These are phyloP conservation scores for Sebastiscus tertius DNA, from an alignment of 2,797 vertebrate genomes.

Conservation along the genomic window DNA sequence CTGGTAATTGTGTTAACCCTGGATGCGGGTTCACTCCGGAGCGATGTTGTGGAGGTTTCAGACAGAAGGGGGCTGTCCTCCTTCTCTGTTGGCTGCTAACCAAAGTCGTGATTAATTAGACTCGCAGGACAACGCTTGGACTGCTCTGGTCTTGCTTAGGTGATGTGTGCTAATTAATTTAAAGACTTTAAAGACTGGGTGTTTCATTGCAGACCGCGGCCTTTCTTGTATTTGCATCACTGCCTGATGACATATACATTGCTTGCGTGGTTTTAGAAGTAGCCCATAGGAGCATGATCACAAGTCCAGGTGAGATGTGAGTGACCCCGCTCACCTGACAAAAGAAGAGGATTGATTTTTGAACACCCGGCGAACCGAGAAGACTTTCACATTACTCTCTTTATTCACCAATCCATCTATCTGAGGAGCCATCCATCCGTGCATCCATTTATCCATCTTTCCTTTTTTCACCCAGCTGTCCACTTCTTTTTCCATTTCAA, in stretches of 20 bases:
- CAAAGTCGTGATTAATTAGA: conserved; percentile 75
- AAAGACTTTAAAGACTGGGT: conserved; percentile 19
- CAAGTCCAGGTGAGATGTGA: background rate
- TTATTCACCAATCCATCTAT: conserved; percentile 19
- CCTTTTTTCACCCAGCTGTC: background rate
- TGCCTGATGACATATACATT: background rate
- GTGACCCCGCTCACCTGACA: background rate
- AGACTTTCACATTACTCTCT: conserved; percentile 10
- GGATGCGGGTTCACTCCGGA: conserved; percentile 60
- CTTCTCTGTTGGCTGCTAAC: conserved; percentile 65
- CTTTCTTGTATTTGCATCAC: conserved; percentile 1
- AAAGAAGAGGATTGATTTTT: conserved; percentile 17
- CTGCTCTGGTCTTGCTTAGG: conserved; percentile 49
- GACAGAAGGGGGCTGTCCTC: conserved; percentile 72
- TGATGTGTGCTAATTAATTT: conserved; percentile 61
- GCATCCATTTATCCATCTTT: conserved; percentile 24
- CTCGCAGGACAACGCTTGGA: conserved; percentile 64
- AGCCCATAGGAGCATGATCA: background rate
- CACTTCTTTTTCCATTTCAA: conserved; percentile 1
- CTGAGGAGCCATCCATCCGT: conserved; percentile 6
- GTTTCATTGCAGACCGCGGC: background rate
- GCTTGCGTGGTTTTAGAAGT: background rate
- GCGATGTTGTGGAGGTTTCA: conserved; percentile 63
- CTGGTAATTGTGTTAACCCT: conserved; percentile 78
- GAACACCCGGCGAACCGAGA: background rate